Conservation (phyloP, 2,797 vertebrate species). For the Babyrousa celebensis region DNA sequence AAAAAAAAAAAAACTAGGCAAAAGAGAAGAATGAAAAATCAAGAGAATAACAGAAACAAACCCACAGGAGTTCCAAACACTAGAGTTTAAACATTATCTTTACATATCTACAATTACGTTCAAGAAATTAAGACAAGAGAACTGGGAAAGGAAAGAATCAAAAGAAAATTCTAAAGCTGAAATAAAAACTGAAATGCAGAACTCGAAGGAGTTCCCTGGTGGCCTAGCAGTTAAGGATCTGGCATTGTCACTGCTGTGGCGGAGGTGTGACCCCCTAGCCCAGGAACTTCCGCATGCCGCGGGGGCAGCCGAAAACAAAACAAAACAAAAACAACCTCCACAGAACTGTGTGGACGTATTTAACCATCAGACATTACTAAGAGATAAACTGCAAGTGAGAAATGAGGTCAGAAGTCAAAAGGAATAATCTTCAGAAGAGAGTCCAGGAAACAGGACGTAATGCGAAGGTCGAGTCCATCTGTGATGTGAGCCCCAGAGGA, state of each 20-base stretch:
- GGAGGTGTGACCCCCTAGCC: too few species aligned
- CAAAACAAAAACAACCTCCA: too few species aligned
- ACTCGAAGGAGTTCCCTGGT: not conserved
- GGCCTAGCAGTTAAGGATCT: too few species aligned
- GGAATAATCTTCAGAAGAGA: not conserved
- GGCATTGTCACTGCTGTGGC: too few species aligned
- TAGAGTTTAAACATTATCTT: not conserved
- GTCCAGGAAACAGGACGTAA: fast-evolving
- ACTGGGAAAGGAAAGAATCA: not conserved
- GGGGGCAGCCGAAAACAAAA: too few species aligned
- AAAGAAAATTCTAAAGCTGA: not conserved
- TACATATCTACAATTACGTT: not conserved
- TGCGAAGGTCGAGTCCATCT: fast-evolving
- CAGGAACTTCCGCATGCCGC: too few species aligned
- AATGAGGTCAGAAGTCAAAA: not conserved
- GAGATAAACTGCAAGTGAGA: not conserved
- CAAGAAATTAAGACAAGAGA: not conserved
- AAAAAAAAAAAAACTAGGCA: not conserved
- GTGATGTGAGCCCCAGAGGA: not conserved
- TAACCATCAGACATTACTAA: not conserved
- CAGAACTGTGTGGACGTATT: not conserved
- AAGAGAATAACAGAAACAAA: not conserved
- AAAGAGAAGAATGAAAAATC: slow-evolving; percentile 26
- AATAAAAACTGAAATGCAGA: not conserved
- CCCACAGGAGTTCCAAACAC: not conserved